phyloP scores from a whole-genome alignment of 2,888 invertebrate genomes.

The Gymnosoma rotundatum region DNA sequence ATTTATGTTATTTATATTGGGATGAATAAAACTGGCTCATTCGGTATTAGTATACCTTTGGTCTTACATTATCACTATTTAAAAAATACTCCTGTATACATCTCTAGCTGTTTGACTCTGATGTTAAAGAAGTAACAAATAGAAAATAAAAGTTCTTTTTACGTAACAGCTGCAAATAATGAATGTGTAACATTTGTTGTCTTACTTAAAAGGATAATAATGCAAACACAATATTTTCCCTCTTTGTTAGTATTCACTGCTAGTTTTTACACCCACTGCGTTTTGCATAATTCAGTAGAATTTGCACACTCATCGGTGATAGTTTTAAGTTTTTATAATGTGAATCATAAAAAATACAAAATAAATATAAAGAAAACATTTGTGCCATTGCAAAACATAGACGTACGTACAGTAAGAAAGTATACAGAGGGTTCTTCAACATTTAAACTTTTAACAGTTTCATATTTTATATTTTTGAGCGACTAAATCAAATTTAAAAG shows the following conservation, averaged over 20 bases:
- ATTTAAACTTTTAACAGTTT: too few species aligned
- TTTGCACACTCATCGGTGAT: constrained; percentile 25
- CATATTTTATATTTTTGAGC: too few species aligned
- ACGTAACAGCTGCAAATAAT: constrained; percentile 57
- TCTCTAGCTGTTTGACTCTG: neutral
- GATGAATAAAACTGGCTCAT: too few species aligned
- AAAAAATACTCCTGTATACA: neutral
- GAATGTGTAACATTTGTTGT: constrained; percentile 43
- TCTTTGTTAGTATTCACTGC: neutral
- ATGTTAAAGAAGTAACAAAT: neutral
- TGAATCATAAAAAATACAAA: constrained; percentile 8
- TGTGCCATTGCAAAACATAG: neutral
- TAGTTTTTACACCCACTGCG: neutral
- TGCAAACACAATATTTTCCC: constrained; percentile 17
- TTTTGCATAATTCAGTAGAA: constrained; percentile 36
- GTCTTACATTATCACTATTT: neutral
- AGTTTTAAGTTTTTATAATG: constrained; percentile 14
- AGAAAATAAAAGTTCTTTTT: neutral
- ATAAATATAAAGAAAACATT: neutral
- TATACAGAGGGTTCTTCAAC: neutral
- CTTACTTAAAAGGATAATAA: constrained; percentile 31
- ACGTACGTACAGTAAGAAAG: neutral
- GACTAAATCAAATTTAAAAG: too few species aligned
- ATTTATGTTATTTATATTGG: too few species aligned
- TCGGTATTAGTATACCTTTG: too few species aligned